Percentiles rank a stretch among this genome's conserved stretches.
Conservation (phyloP, 2,888 invertebrate genomes). For the Tricholauxania praeusta region DNA sequence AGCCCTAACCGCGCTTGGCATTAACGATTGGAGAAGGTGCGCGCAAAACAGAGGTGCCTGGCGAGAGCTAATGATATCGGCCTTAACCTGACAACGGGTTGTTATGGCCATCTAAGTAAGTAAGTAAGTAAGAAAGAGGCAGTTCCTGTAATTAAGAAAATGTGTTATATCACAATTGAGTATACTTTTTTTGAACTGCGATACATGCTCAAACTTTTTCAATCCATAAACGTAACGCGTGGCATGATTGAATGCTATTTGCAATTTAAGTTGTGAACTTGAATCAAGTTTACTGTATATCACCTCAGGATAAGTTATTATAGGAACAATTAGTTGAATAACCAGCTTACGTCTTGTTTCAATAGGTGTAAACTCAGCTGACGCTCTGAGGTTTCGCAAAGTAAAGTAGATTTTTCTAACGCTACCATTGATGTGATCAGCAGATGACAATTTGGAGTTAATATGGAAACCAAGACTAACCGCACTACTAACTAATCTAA, state of each 20-base stretch:
- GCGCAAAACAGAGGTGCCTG: too few relatives aligned
- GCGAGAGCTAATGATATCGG: too few relatives aligned
- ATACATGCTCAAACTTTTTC: too few relatives aligned
- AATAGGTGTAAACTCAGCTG: slow-evolving; percentile 7
- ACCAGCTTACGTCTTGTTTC: slow-evolving; percentile 5
- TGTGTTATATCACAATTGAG: too few relatives aligned
- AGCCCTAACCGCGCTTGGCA: too few relatives aligned
- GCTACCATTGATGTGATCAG: slow-evolving; percentile 19
- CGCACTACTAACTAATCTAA: slow-evolving; percentile 6
- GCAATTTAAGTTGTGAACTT: background rate
- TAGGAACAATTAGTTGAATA: background rate
- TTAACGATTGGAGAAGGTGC: too few relatives aligned
- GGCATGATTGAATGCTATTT: background rate
- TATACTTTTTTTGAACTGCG: too few relatives aligned
- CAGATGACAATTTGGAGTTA: background rate
- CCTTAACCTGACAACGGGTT: too few relatives aligned
- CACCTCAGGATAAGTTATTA: slow-evolving; percentile 9
- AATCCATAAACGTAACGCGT: too few relatives aligned
- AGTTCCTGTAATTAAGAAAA: too few relatives aligned
- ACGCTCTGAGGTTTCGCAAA: slow-evolving; percentile 7
- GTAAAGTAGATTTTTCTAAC: slow-evolving; percentile 5
- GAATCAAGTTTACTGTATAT: slow-evolving; percentile 13
- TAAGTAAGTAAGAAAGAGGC: too few relatives aligned
- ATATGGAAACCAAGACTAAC: background rate
- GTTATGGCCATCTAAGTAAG: too few relatives aligned